Evolutionary conservation across 2,888 invertebrate species (phyloP), one percentile per base, ranked within the genome.

Genomic region (Trichopria drosophilae): DNA sequence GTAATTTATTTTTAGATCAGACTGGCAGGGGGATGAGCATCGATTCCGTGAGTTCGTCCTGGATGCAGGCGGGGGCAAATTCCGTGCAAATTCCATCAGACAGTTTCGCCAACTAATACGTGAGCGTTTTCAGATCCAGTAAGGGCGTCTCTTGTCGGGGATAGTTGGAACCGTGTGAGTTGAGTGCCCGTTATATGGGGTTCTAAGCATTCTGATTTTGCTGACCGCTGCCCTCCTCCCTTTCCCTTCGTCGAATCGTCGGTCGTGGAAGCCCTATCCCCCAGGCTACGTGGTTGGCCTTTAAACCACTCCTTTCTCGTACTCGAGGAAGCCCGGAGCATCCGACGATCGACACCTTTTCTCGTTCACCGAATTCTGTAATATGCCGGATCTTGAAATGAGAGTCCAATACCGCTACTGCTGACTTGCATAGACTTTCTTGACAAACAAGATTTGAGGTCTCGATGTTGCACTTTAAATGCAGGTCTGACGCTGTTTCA

Each of bases 141-240:
- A 15, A 31, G 28, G 31, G 41, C 40, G 22, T 24, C 29, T 5
- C 23, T 19, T 34, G 24, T 24, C 19, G 42, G 39, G 32, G 43
- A 53, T 48, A 49, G 48, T 53, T 44, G 49, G 41, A 50, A 41
- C 32, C 28, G 47, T 44, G 44, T 47, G 44, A 60, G 66, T 69
- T 56, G 72, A 72, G 71, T 71, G 68, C 63, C 67, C 69, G 67
- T 71, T 71, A 71, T 70, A 69, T 67, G 66, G 66, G 65, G 61
- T 66, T 67, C 67, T 63, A 65, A 71, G 69, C 71, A 72, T 72
- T 71, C 65, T 67, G 71, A 73, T 72, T 73, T 70, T 73, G 73
- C 73, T 73, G 73, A 73, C 73, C 73, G 55, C 67, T 70, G 72
- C 65, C 56, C 57, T 49, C 51, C 41, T 53, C 49, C 40, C 58